Evolutionary conservation across 2,113 vertebrate species (phyloP), one percentile per base, ranked within the genome.

Genomic region (Himantopus leucocephalus): DNA sequence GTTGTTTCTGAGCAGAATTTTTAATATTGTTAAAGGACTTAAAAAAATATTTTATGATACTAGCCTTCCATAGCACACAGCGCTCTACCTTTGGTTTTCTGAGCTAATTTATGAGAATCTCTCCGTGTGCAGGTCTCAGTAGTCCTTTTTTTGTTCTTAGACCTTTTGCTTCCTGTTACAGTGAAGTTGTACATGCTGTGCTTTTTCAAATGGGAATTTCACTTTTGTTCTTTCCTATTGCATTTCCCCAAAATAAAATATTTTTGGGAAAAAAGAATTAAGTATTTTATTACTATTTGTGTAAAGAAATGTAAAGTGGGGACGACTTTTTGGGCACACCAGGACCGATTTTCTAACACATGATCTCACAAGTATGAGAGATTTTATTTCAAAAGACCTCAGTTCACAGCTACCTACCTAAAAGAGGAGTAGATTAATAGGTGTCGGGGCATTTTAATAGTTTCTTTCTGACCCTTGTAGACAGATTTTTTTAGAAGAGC

Each of bases 91-190:
- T 85, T 85, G 58, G 48, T 93, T 96, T 90, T 73, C 82, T 80
- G 84, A 95, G 90, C 74, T 97, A 90, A 96, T 91, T 93, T 95
- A 85, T 95, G 92, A 82, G 95, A 79, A 77, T 75, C 70, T 94
- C 83, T 87, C 72, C 60, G 58, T 59, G 80, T 91, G 90, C 70
- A 82, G 77, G 79, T 93, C 96, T 94, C 90, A 87, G 87, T 76
- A 79, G 92, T 93, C 66, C 50, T 64, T 88, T 91, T 92, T 86
- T 92, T 94, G 80, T 93, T 92, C 92, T 89, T 89, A 87, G 86
- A 95, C 88, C 41, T 97, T 96, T 89, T 94, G 82, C 88, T 95
- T 92, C 74, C 80, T 91, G 70, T 82, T 91, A 30, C 1, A 92
- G 76, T 72, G 66, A 91, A 81, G 86, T 68, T 81, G 64, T 84